phyloP scores from a whole-genome alignment of 2,888 invertebrate species.

The Apodemia zela region DNA sequence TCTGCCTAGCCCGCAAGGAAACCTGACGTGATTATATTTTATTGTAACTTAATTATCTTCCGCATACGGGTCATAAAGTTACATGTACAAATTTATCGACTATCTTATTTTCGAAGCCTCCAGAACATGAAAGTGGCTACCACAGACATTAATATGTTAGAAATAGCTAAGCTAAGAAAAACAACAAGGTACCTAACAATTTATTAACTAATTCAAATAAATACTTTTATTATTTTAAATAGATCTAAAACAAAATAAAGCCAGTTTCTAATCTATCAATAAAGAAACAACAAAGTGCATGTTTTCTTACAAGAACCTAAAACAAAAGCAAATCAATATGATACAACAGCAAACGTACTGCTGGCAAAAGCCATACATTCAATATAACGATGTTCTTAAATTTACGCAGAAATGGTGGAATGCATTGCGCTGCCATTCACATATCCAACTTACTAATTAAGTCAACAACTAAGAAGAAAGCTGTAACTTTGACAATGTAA shows the following conservation, averaged over 20 bases:
- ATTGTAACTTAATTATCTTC: too few species aligned
- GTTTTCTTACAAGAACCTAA: not conserved
- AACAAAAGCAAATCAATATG: constrained; percentile 15
- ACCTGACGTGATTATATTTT: too few species aligned
- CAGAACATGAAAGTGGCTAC: too few species aligned
- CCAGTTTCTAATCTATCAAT: not conserved
- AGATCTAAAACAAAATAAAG: not conserved
- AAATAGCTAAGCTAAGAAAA: not conserved
- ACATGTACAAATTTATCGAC: too few species aligned
- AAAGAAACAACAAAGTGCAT: not conserved
- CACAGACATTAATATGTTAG: too few species aligned
- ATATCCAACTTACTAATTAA: constrained; percentile 79
- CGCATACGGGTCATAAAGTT: too few species aligned
- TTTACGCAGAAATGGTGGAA: constrained; percentile 58
- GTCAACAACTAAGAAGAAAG: constrained; percentile 74
- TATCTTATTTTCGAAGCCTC: too few species aligned
- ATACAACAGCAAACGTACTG: constrained; percentile 1
- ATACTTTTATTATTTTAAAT: too few species aligned
- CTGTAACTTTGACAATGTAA: constrained; percentile 77
- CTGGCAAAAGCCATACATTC: constrained; percentile 67
- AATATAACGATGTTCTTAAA: constrained; percentile 72
- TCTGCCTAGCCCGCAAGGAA: too few species aligned
- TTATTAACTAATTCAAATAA: not conserved
- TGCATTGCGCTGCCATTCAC: constrained; percentile 78
- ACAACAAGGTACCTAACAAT: not conserved